Evolutionary conservation across 2,797 vertebrate species (phyloP), one percentile per base, ranked within the genome.

Genomic region (Sebastes itinus): DNA sequence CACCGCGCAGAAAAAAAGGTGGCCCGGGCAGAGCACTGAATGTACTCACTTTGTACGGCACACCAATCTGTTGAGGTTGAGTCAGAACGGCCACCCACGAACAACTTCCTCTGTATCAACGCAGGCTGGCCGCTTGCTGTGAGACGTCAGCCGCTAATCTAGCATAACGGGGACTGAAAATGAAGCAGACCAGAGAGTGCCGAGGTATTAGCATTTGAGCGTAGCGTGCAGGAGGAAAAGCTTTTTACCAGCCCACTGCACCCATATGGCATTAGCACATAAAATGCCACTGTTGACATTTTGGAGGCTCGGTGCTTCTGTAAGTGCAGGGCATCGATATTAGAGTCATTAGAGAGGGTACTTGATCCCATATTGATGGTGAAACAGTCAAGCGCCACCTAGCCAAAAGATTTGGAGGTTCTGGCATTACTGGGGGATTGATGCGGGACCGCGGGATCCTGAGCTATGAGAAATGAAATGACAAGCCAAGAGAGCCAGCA

Each of bases 201-300:
- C 27, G 95, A 95, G 95, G 93, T 96, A 96, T 94, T 96, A 95
- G 91, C 95, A 91, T 92, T 95, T 96, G 93, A 95, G 92, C 94
- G 93, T 94, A 81, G 91, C 90, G 75, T 92, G 89, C 90, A 83
- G 91, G 90, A 94, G 95, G 94, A 95, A 96, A 95, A 95, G 93
- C 94, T 92, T 95, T 96, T 95, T 94, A 91, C 93, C 90, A 93
- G 93, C 91, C 93, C 91, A 92, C 89, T 94, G 95, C 94, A 93
- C 89, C 94, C 92, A 93, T 93, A 95, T 95, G 94, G 94, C 93
- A 94, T 95, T 94, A 95, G 93, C 91, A 88, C 90, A 93, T 94
- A 92, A 95, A 95, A 95, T 94, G 92, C 91, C 89, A 91, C 92
- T 93, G 94, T 95, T 95, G 94, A 94, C 95, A 95, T 95, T 96